Evolutionary conservation across 2,797 vertebrate genomes (phyloP).

Genomic region (Cuniculus paca): DNA sequence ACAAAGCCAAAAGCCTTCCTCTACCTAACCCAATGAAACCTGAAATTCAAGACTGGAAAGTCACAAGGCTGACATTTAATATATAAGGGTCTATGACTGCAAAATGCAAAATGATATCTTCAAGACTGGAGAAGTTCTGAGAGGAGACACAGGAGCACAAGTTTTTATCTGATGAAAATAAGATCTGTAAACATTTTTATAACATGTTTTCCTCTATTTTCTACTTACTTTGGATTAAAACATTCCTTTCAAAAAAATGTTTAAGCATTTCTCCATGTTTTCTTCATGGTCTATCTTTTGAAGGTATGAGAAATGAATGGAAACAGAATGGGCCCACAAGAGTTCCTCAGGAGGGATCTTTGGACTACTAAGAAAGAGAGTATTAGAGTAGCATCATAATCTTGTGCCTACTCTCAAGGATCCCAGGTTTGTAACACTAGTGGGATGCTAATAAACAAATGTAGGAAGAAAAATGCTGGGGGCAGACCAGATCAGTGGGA

Average conservation of each 20-base stretch:
- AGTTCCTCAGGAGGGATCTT: not conserved
- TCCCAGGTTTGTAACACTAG: not conserved
- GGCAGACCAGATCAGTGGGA: not conserved
- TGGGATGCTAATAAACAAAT: not conserved
- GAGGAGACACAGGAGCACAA: not conserved
- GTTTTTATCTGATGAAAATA: not conserved
- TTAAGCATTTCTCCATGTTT: not conserved
- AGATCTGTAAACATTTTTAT: not conserved
- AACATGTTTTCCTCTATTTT: not conserved
- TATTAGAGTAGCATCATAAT: not conserved
- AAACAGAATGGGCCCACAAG: not conserved
- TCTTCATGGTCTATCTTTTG: constrained; percentile 3
- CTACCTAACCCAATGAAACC: not conserved
- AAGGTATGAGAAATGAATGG: not conserved
- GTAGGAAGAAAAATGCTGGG: not conserved
- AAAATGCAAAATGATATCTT: not conserved
- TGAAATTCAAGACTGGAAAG: not conserved
- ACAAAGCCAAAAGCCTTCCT: not conserved
- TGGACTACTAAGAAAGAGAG: not conserved
- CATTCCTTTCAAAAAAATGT: not conserved
- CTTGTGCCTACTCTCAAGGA: not conserved
- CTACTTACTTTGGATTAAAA: constrained; percentile 18
- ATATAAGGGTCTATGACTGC: not conserved
- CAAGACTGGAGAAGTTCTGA: not conserved
- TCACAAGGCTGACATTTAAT: not conserved